Evolutionary conservation across 2,113 vertebrate genomes (phyloP).

Genomic region (Phycodurus eques): DNA sequence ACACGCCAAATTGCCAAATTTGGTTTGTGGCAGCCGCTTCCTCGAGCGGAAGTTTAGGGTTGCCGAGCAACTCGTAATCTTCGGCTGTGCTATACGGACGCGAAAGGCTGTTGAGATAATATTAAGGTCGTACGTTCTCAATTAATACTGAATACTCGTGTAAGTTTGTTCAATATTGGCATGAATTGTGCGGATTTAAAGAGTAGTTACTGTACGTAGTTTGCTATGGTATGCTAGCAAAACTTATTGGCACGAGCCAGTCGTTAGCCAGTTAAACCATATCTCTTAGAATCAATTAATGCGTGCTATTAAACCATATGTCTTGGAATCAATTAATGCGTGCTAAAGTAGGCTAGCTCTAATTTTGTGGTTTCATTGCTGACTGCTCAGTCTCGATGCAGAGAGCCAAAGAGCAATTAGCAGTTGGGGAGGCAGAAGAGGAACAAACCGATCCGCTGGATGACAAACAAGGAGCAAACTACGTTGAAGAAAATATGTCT

Average conservation of each 20-base stretch:
- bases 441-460: not conserved
- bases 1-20: too few relatives aligned
- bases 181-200: not conserved
- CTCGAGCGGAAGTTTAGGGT: not conserved
- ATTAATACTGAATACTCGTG: not conserved
- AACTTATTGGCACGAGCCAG: not conserved
- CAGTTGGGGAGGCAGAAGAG: conserved; percentile 1
- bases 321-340: not conserved
- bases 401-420: conserved; percentile 9
- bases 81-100: not conserved
- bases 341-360: not conserved
- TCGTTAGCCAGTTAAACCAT: not conserved
- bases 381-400: conserved; percentile 36
- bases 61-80: not conserved
- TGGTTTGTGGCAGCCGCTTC: not conserved
- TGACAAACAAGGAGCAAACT: conserved; percentile 9
- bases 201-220: not conserved
- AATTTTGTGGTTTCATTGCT: not conserved
- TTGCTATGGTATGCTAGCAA: not conserved
- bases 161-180: not conserved
- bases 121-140: not conserved
- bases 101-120: not conserved
- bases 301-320: not conserved
- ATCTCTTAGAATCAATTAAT: not conserved
- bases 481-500: not conserved